Evolutionary conservation across 92 coral and sea anemone species (phyloP).

Genomic region (Diadumene lineata): DNA sequence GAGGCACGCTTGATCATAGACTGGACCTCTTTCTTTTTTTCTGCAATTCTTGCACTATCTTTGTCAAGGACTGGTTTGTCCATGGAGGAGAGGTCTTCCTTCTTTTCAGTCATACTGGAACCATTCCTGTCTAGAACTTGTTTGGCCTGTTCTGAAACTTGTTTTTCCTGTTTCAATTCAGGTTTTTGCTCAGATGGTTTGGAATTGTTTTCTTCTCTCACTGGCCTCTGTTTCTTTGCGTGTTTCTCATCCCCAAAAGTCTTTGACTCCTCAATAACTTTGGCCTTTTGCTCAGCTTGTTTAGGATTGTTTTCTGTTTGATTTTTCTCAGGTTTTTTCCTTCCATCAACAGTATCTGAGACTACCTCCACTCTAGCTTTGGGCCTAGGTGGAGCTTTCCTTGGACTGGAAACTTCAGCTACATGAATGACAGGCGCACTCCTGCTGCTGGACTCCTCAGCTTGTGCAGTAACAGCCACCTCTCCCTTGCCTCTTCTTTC

Average conservation of each 20-base stretch:
- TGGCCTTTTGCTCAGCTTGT: too few relatives aligned
- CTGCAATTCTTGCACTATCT: not conserved
- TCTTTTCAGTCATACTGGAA: constrained; percentile 1
- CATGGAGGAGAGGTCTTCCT: constrained; percentile 31
- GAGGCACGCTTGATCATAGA: constrained; percentile 33
- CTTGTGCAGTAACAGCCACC: constrained; percentile 24
- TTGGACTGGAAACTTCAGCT: constrained; percentile 21
- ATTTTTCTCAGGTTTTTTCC: not conserved
- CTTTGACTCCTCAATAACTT: too few relatives aligned
- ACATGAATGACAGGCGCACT: constrained; percentile 44
- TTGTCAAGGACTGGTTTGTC: constrained; percentile 8
- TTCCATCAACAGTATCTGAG: constrained; percentile 8
- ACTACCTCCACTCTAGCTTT: constrained; percentile 11
- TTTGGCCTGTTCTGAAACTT: constrained; percentile 1
- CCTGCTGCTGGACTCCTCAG: constrained; percentile 27
- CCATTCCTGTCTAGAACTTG: constrained; percentile 5
- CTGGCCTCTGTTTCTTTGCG: too few relatives aligned
- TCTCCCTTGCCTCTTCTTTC: constrained; percentile 22
- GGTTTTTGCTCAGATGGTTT: not conserved
- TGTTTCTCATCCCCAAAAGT: too few relatives aligned
- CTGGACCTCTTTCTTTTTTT: constrained; percentile 26
- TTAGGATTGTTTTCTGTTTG: not conserved
- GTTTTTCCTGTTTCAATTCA: not conserved
- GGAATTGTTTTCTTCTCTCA: not conserved
- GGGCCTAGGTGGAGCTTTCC: constrained; percentile 12